Evolutionary conservation across 1,140 invertebrate genomes (phyloP), one percentile per base, ranked within the genome.

Genomic region (Nasonia longicornis): DNA sequence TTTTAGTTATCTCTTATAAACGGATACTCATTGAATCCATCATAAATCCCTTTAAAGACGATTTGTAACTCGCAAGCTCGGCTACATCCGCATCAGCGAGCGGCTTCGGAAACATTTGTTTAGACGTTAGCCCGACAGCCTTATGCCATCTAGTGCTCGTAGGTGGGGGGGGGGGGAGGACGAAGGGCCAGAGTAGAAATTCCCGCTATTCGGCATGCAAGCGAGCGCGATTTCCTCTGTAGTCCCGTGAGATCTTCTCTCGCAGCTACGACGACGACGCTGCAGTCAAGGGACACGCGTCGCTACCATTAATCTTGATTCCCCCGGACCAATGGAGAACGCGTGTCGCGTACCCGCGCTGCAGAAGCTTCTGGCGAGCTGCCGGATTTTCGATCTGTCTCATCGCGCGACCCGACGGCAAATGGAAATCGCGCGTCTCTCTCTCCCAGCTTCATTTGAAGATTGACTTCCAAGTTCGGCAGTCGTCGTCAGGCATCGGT

Each of bases 291-390:
- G 84, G 84, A 85, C 85, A 86, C 85, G 86, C 86, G 85, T 86
- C 85, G 74, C 84, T 82, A 84, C 84, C 87, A 88, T 89, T 87
- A 89, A 88, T 89, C 88, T 89, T 88, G 86, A 89, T 89, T 89
- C 86, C 83, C 82, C 16, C 80, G 84, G 84, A 86, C 85, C 85
- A 84, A 86, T 86, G 84, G 85, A 84, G 74, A 86, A 86, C 85
- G 82, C 85, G 66, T 70, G 64, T 74, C 29, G 52, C 74, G 52
- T 16, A 31, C 4, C 3, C 16, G 22, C 31, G 48, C 10, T 26
- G 6, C 48, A 14, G 29, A 10, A 10, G 22, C 73, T 11, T 29
- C 74, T 6, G 16, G 12, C 72, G 35, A 38, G 71, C 38, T 73
- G 20, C 16, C 35, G 74, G 16, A 38, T 69, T 52, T 11, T 70